Evolutionary conservation across 2,113 vertebrate genomes (phyloP), one percentile per base, ranked within the genome.

Genomic region (Gambusia affinis): DNA sequence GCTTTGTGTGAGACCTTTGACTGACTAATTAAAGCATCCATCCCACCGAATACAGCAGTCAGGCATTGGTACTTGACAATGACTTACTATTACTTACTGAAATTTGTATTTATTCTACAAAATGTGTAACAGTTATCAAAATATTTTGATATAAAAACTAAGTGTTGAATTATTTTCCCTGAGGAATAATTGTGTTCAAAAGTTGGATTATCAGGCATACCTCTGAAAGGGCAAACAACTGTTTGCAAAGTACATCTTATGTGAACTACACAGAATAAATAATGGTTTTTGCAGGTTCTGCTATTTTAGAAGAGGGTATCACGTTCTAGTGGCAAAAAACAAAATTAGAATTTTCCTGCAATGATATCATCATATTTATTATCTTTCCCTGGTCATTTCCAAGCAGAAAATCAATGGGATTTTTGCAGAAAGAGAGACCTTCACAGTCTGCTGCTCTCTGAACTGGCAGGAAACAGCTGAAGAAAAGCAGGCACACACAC

Each of bases 381-480:
- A 10, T 69, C 51, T 72, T 66, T 82, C 63, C 76, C 69, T 62
- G 62, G 64, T 88, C 62, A 78, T 72, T 88, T 78, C 15, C 42
- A 77, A 61, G 76, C 67, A 65, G 42, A 79, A 75, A 75, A 64
- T 67, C 83, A 76, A 67, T 71, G 27, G 84, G 70, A 42, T 44
- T 54, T 42, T 68, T 81, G 76, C 27, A 74, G 75, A 70, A 33
- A 33, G 64, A 71, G 80, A 87, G 76, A 77, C 82, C 84, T 91
- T 93, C 89, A 92, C 91, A 93, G 90, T 91, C 89, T 87, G 87
- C 64, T 92, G 91, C 83, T 85, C 72, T 80, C 70, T 8, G 70
- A 81, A 88, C 80, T 88, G 89, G 79, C 92, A 94, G 93, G 93
- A 94, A 95, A 93, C 92, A 92, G 92, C 91, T 92, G 93, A 94